Evolutionary conservation across 2,797 vertebrate species (phyloP).

Genomic region (Chelmon rostratus): DNA sequence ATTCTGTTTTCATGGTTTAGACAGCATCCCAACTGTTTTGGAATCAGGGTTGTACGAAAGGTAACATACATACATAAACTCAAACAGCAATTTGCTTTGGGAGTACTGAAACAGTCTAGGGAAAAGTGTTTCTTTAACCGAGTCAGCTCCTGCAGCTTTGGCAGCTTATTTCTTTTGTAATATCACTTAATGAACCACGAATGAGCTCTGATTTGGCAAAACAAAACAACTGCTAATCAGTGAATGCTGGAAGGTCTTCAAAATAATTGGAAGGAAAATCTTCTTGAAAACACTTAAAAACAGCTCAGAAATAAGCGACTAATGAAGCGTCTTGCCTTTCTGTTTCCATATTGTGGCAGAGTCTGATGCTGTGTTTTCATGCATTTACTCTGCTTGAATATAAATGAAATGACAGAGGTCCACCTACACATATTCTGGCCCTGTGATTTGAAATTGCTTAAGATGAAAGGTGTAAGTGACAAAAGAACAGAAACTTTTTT

Average conservation of each 20-base stretch:
- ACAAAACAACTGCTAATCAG: constrained; percentile 64
- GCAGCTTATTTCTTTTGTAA: constrained; percentile 46
- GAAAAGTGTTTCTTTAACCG: constrained; percentile 47
- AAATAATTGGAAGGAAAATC: constrained; percentile 36
- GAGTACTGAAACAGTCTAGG: background rate
- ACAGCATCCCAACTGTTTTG: too few relatives aligned
- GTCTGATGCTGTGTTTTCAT: constrained; percentile 1
- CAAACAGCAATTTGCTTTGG: background rate
- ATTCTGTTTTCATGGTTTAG: too few relatives aligned
- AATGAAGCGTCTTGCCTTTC: constrained; percentile 27
- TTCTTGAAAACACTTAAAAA: constrained; percentile 36
- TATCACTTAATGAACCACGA: constrained; percentile 56
- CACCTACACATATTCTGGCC: background rate
- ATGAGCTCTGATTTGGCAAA: constrained; percentile 47
- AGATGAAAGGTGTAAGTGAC: background rate
- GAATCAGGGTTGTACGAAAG: background rate
- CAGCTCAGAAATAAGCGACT: constrained; percentile 25
- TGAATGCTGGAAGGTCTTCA: constrained; percentile 31
- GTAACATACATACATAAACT: background rate
- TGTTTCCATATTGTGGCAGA: background rate
- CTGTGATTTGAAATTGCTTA: background rate
- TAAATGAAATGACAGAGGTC: background rate
- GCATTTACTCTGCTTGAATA: background rate
- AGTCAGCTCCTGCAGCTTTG: constrained; percentile 45
- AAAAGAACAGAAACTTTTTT: background rate